Evolutionary conservation across 1,140 invertebrate species (phyloP).

Genomic region (Periplaneta americana): DNA sequence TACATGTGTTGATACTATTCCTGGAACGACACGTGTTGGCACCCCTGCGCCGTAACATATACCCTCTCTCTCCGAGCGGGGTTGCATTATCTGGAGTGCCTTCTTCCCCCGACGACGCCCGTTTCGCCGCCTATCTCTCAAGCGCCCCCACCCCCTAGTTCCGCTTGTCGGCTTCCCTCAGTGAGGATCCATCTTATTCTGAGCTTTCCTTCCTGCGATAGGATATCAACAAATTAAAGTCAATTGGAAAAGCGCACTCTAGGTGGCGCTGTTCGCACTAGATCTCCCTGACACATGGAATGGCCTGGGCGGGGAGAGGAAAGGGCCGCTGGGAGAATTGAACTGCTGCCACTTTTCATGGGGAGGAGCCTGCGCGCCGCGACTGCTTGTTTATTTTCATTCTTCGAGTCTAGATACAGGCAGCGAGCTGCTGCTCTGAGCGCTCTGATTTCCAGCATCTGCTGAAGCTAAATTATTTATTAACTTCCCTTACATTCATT

Average conservation of each 20-base stretch:
- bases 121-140: neutral
- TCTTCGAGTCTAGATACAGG: neutral
- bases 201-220: neutral
- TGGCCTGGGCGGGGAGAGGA: neutral
- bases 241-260: conserved; percentile 11
- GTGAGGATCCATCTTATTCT: neutral
- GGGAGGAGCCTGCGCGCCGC: neutral
- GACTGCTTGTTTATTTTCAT: no score
- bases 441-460: no score
- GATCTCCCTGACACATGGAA: conserved; percentile 13
- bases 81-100: neutral
- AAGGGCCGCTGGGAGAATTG: neutral
- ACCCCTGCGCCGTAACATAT: neutral
- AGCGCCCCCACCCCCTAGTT: neutral
- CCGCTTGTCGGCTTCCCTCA: neutral
- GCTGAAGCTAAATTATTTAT: no score
- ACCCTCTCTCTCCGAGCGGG: no score
- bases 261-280: conserved; percentile 18
- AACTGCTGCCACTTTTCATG: neutral
- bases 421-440: no score
- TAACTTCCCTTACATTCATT: no score
- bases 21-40: neutral
- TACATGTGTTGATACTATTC: no score
- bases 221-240: conserved; percentile 17
- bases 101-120: neutral